Evolutionary conservation across 2,797 vertebrate genomes (phyloP).

Genomic region (Schizopygopsis pylzovi): DNA sequence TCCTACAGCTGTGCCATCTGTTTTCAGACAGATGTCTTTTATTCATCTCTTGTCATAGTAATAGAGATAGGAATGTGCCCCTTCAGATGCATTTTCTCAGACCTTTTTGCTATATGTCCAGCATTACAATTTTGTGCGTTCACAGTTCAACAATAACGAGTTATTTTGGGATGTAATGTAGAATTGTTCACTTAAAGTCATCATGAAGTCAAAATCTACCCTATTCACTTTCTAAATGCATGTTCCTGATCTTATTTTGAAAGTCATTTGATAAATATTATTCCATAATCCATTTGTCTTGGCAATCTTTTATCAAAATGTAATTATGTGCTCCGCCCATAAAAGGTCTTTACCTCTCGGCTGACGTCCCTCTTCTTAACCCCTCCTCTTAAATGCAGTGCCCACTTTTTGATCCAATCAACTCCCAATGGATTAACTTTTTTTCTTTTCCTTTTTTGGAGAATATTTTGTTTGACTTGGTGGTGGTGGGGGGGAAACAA

Average conservation of each 20-base stretch:
- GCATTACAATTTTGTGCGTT: not conserved
- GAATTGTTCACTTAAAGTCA: not conserved
- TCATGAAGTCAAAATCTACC: not conserved
- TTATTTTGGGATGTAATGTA: conserved; percentile 8
- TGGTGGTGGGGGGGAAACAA: too few species aligned
- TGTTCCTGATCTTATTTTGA: not conserved
- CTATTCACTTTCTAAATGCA: conserved; percentile 4
- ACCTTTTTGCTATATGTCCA: not conserved
- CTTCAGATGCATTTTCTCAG: not conserved
- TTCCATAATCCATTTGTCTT: not conserved
- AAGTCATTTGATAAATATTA: not conserved
- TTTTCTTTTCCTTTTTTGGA: not conserved
- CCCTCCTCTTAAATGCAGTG: not conserved
- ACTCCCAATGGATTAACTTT: not conserved
- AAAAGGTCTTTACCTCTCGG: not conserved
- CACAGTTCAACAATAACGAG: not conserved
- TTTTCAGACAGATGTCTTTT: conserved; percentile 11
- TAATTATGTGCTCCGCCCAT: not conserved
- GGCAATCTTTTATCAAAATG: not conserved
- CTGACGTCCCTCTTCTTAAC: not conserved
- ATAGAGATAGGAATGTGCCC: conserved; percentile 4
- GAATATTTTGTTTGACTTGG: too few species aligned
- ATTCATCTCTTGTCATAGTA: conserved; percentile 2
- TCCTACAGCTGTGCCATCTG: conserved; percentile 9
- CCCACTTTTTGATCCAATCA: not conserved